Evolutionary conservation across 2,888 invertebrate genomes (phyloP).

Genomic region (Cenopis cana): DNA sequence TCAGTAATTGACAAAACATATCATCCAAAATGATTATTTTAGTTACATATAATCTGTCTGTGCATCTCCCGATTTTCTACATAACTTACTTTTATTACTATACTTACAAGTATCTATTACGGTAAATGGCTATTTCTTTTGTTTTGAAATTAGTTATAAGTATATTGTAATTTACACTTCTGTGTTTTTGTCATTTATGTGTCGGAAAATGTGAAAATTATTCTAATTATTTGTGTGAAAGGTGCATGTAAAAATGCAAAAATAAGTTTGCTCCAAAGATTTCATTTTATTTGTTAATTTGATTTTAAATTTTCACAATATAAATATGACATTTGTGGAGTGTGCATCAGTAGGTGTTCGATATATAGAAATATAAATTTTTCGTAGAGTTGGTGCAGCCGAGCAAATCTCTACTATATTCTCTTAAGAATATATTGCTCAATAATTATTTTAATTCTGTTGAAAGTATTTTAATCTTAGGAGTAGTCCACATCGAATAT

Average conservation of each 20-base stretch:
- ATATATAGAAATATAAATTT: conserved; percentile 76
- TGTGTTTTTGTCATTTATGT: conserved; percentile 78
- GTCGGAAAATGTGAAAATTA: conserved; percentile 74
- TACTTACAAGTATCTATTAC: conserved; percentile 54
- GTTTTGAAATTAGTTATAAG: conserved; percentile 82
- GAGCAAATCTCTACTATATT: conserved; percentile 84
- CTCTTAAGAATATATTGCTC: conserved; percentile 83
- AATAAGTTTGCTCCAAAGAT: conserved; percentile 84
- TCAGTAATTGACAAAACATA: conserved; percentile 83
- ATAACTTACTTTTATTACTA: conserved; percentile 60
- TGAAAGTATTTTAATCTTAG: conserved; percentile 81
- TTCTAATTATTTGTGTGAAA: conserved; percentile 75
- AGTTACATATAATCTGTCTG: conserved; percentile 65
- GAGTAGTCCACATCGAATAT: conserved; percentile 76
- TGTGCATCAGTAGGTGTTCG: conserved; percentile 78
- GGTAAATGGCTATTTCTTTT: conserved; percentile 76
- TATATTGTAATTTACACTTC: conserved; percentile 68
- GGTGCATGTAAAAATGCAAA: conserved; percentile 81
- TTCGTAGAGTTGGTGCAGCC: conserved; percentile 84
- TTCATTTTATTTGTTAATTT: conserved; percentile 73
- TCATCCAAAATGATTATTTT: conserved; percentile 75
- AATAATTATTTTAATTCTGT: conserved; percentile 81
- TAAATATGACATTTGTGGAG: conserved; percentile 82
- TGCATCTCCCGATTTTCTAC: conserved; percentile 68
- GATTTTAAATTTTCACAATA: conserved; percentile 70